Conservation (phyloP, 2,888 invertebrate genomes). For the Seira musarum region DNA sequence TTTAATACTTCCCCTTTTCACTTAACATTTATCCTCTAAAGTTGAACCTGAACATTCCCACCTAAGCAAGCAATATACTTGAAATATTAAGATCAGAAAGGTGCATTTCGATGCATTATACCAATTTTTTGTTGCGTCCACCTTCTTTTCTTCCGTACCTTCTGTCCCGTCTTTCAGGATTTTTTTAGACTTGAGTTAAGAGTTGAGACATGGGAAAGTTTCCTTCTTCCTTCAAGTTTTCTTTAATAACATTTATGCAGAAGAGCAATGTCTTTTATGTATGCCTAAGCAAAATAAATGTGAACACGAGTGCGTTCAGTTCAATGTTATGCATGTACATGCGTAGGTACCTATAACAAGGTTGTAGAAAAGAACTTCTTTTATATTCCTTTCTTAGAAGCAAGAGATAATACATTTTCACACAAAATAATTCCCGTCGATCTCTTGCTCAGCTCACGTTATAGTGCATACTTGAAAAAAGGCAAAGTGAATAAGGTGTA, state of each 20-base stretch:
- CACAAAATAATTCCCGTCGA: background rate
- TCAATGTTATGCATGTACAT: slow-evolving; percentile 9
- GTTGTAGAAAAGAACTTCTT: slow-evolving; percentile 1
- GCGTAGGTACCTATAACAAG: slow-evolving; percentile 13
- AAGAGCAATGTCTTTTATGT: slow-evolving; percentile 22
- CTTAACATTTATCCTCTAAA: background rate
- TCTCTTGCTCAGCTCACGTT: background rate
- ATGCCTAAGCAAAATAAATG: slow-evolving; percentile 11
- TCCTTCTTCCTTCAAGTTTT: slow-evolving; percentile 17
- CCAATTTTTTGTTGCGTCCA: background rate
- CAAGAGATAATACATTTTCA: background rate
- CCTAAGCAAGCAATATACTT: slow-evolving; percentile 5
- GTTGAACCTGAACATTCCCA: background rate
- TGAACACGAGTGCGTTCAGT: slow-evolving; percentile 5
- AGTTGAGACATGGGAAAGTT: slow-evolving; percentile 58
- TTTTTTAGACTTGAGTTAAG: background rate
- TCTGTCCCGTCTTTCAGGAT: slow-evolving; percentile 6
- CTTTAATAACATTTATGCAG: slow-evolving; percentile 7
- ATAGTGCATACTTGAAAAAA: slow-evolving; percentile 5
- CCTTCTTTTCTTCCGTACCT: slow-evolving; percentile 6
- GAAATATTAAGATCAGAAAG: slow-evolving; percentile 11
- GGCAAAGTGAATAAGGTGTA: slow-evolving; percentile 38
- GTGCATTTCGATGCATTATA: background rate
- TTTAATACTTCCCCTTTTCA: slow-evolving; percentile 17
- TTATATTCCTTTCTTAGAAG: slow-evolving; percentile 1